A percentile compares a stretch with the other conserved stretches of the same genome.
Evolutionary conservation across 2,113 vertebrate genomes (phyloP).

Genomic region (Myotis lucifugus): DNA sequence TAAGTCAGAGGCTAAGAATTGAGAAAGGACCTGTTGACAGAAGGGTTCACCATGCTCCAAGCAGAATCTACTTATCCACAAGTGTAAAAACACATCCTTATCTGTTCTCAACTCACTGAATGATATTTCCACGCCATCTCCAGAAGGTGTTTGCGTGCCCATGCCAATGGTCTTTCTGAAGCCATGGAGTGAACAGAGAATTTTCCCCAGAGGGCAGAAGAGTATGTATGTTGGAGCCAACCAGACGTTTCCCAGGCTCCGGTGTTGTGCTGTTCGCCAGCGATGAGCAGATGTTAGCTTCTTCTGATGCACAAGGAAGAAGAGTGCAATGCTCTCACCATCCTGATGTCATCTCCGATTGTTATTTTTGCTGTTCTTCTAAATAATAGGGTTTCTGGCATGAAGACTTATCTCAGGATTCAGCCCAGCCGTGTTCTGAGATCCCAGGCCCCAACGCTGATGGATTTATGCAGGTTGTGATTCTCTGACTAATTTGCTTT

Average conservation of each 20-base stretch:
- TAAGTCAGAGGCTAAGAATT: background rate
- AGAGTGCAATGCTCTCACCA: conserved; percentile 56
- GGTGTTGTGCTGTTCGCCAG: conserved; percentile 50
- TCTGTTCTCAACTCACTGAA: conserved; percentile 10
- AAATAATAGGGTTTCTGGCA: conserved; percentile 84
- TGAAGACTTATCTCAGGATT: conserved; percentile 83
- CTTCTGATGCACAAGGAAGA: conserved; percentile 81
- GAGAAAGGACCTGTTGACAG: conserved; percentile 51
- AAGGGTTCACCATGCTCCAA: background rate
- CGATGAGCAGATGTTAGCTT: conserved; percentile 79
- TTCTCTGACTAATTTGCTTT: conserved; percentile 83
- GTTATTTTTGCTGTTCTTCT: conserved; percentile 82
- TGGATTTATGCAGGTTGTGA: conserved; percentile 81
- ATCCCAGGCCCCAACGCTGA: conserved; percentile 77
- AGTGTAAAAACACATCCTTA: conserved; percentile 35
- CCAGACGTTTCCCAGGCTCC: background rate
- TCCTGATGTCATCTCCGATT: conserved; percentile 83
- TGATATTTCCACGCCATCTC: conserved; percentile 50
- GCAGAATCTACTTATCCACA: background rate
- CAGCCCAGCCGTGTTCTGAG: conserved; percentile 77
- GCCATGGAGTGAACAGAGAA: background rate
- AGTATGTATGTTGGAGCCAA: conserved; percentile 44
- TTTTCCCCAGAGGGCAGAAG: conserved; percentile 35
- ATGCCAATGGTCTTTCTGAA: conserved; percentile 42
- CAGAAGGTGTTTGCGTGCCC: background rate